These are phyloP conservation scores for Troilus luridus DNA, from an alignment of 2,888 invertebrate species.

Conservation along the genomic window DNA sequence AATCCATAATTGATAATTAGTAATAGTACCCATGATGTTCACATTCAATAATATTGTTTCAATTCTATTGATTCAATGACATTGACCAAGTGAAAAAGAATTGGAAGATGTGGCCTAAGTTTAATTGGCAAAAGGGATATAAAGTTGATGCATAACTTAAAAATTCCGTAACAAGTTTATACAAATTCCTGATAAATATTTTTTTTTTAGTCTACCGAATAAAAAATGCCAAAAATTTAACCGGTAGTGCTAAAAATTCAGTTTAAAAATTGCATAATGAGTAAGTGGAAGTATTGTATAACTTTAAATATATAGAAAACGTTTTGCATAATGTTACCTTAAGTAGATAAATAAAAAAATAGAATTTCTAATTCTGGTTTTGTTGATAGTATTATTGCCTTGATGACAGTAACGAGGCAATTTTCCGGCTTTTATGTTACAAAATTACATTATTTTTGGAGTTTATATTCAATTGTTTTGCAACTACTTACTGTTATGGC, in stretches of 20 bases:
- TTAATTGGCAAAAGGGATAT: no score
- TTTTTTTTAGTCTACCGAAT: not conserved
- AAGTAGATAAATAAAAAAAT: not conserved
- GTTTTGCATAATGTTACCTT: conserved; percentile 3
- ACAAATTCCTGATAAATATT: no score
- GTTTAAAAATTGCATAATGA: conserved; percentile 17
- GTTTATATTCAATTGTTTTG: conserved; percentile 48
- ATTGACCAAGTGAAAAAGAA: no score
- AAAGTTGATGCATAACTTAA: no score
- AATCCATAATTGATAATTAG: no score
- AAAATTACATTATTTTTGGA: conserved; percentile 46
- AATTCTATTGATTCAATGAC: no score
- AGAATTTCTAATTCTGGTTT: conserved; percentile 6
- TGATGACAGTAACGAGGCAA: conserved; percentile 42
- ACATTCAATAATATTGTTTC: no score
- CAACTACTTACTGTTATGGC: conserved; percentile 23
- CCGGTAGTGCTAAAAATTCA: not conserved
- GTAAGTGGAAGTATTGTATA: not conserved
- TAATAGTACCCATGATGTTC: no score
- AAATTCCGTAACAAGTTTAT: no score
- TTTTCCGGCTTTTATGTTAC: conserved; percentile 45
- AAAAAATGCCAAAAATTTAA: not conserved
- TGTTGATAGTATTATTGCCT: conserved; percentile 19
- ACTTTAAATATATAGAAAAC: not conserved
- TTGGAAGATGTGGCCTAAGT: no score